Evolutionary conservation across 2,113 vertebrate genomes (phyloP).

Genomic region (Xenotilapia longispinis): DNA sequence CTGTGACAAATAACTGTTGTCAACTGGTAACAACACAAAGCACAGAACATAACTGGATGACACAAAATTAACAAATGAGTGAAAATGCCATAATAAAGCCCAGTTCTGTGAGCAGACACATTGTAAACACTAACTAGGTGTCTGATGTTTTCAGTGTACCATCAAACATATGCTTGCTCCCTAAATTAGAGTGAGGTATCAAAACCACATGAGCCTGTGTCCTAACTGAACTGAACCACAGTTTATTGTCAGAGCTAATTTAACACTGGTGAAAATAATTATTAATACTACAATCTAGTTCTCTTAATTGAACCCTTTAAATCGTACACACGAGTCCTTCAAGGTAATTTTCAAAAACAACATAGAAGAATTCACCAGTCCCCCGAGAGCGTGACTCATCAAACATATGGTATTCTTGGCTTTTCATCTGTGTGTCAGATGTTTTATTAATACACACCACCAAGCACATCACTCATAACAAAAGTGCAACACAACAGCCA

Average conservation of each 20-base stretch:
- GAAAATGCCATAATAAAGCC: neutral
- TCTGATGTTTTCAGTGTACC: neutral
- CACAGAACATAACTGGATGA: neutral
- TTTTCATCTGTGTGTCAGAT: conserved; percentile 42
- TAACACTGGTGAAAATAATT: neutral
- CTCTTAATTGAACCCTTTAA: neutral
- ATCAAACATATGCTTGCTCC: neutral
- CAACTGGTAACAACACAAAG: neutral
- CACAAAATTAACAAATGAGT: neutral
- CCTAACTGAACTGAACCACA: neutral
- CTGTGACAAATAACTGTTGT: neutral
- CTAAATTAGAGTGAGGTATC: neutral
- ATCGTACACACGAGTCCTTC: neutral
- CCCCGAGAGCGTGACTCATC: conserved; percentile 1
- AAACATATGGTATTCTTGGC: conserved; percentile 24
- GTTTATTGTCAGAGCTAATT: neutral
- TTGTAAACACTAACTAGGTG: neutral
- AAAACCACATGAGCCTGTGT: neutral
- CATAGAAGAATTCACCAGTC: neutral
- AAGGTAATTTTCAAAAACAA: conserved; percentile 5
- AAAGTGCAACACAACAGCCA: conserved; percentile 24
- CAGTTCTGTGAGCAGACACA: neutral
- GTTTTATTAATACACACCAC: conserved; percentile 45
- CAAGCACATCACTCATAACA: conserved; percentile 31
- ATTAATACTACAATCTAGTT: neutral